Base-by-base conservation (phyloP, 2,888 invertebrate species). In the Dasysyrphus albostriatus region DNA sequence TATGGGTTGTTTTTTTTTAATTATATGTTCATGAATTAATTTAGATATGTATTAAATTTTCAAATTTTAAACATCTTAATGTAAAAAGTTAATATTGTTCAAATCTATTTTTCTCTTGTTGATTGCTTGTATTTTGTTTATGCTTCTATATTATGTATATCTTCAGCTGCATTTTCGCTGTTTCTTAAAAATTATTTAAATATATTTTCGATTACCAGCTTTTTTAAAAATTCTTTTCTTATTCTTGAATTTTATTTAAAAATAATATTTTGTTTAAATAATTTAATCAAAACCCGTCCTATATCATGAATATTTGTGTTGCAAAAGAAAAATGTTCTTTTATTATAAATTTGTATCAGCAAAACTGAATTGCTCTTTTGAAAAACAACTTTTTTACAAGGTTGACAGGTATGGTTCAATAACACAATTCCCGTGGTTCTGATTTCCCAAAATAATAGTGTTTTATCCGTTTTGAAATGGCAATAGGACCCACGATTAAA, bases 121-220 rank as follows among this genome's bases (percentile, higher is more conserved):
- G 78, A 83, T 83, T 87, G 78, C 83, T 87, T 87, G 87, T 82
- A 83, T 79, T 75, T 87, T 78, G 29, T 54, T 65, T 65, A 75
- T 72, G 75, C 83, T 83, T 82, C 77, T 47, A 39, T 73, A 44
- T 70, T 54, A 51, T 69, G 59, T 61, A 2, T 24, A 24, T 24
- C 39, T 74, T 61, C 56, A 54, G 49, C 67, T 34, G 67, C 32
- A 61, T 56, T 70, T 69, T 37, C 24, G 42, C 51, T 67, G 29
- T 63, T 69, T 29, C 34, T 74, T 59, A 59, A 14, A 84, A 63
- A 8, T 69, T 81, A 34, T 56, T 70, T 47, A 9, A 14, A 58
- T 47, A 19, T 39, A 14, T 72, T 39, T 56, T 44, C 54, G 5
- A 5, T 59, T 1, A 19, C 12, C 10, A 29, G 32, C 16, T 49